Base-by-base conservation (phyloP, 2,888 invertebrate species). In the Ametastegia equiseti region DNA sequence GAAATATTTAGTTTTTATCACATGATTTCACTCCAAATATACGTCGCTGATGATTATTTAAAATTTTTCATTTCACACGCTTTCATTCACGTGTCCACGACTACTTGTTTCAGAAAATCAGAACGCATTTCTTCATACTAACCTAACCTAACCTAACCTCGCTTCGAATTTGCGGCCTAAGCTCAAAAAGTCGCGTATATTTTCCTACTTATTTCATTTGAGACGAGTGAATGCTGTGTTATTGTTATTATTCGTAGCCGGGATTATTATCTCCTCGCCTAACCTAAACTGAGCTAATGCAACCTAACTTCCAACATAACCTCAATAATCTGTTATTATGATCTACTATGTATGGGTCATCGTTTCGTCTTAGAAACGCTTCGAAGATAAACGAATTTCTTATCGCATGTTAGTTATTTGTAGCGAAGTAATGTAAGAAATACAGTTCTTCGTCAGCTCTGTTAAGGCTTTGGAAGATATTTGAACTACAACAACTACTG, bases 131-230 rank as follows among this genome's bases (percentile, higher is more conserved):
- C 45, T 23, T 27, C 15, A 1, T 5, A 47, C 71, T 47, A 47
- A 47, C 15, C 71, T 71, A 71, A 45, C 45, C 71, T 71, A 45
- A 45, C 65, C 65, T 47, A 30, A 71, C 30, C 30, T 45, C 3
- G 30, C 47, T 30, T n/a, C n/a, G n/a, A n/a, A n/a, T 54, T n/a
- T 5, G 5, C 19, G 15, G 15, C 54, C 54, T 54, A 54, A 54
- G 13, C 54, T 54, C 19, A 54, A 54, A 54, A 15, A 54, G 15
- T 50, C 13, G 13, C 54, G 15, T 54, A 13, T 54, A 15, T 54
- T n/a, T 13, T n/a, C 15, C 54, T 54, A n/a, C 0, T 5, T 54
- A 19, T 54, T n/a, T n/a, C n/a, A n/a, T n/a, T n/a, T n/a, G n/a
- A n/a, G n/a, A n/a, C n/a, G n/a, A n/a, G n/a, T n/a, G n/a, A n/a